Percentiles rank a stretch among this genome's conserved stretches.
Evolutionary conservation across 2,113 vertebrate species (phyloP).

Genomic region (Neodontobutis hainanensis): DNA sequence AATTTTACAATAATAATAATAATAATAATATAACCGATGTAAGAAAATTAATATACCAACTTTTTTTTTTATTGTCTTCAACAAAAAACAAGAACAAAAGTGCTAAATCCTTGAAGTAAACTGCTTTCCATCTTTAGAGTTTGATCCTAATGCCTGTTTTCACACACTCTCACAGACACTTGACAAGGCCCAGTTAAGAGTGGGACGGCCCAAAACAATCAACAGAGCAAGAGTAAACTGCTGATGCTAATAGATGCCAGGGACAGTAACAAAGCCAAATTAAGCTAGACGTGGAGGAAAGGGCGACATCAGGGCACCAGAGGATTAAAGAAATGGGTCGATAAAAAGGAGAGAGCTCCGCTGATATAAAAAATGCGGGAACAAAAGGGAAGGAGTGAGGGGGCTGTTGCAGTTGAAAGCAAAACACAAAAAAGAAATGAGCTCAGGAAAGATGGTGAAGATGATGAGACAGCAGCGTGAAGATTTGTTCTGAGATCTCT

Average conservation of each 20-base stretch:
- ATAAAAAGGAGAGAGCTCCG: slow-evolving; percentile 28
- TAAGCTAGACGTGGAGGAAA: slow-evolving; percentile 31
- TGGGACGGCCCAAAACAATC: slow-evolving; percentile 4
- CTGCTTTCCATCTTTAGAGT: no score
- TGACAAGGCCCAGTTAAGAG: background rate
- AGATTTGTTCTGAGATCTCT: background rate
- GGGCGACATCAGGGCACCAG: slow-evolving; percentile 45
- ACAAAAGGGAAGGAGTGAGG: background rate
- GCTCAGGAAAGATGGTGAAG: background rate
- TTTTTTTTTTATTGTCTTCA: no score
- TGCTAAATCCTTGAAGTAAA: no score
- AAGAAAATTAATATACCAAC: no score
- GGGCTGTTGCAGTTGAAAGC: slow-evolving; percentile 22
- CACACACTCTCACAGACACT: background rate
- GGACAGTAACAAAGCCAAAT: slow-evolving; percentile 33
- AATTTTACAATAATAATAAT: no score
- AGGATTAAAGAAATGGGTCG: slow-evolving; percentile 57
- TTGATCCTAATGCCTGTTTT: background rate
- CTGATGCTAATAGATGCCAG: slow-evolving; percentile 32
- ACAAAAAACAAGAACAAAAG: no score
- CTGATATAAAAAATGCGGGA: slow-evolving; percentile 21
- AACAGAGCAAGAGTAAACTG: slow-evolving; percentile 18
- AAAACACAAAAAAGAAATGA: slow-evolving; percentile 13
- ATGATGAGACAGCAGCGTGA: background rate
- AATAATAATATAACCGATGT: no score